Percentiles rank a stretch among this genome's conserved stretches.
These are phyloP conservation scores for Chlorops oryzae DNA, from an alignment of 1,140 invertebrate genomes.

Conservation along the genomic window DNA sequence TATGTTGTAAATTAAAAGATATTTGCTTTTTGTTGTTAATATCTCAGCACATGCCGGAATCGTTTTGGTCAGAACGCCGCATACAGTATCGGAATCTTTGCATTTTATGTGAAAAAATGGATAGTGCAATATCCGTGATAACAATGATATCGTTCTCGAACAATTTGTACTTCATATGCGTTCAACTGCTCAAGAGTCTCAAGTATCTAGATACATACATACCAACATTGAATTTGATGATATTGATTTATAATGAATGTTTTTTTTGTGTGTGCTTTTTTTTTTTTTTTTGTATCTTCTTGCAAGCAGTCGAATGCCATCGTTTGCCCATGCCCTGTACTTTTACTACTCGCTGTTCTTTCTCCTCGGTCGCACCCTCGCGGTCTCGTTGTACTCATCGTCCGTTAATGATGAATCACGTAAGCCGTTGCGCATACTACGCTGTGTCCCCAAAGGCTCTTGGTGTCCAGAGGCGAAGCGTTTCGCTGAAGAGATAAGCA, in stretches of 20 bases:
- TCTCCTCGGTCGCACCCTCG: slow-evolving; percentile 54
- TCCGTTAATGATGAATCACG: slow-evolving; percentile 59
- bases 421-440: slow-evolving; percentile 53
- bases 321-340: slow-evolving; percentile 49
- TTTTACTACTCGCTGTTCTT: slow-evolving; percentile 62
- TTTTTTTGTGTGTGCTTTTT: background rate
- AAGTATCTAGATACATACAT: slow-evolving; percentile 35
- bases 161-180: slow-evolving; percentile 45
- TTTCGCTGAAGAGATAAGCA: slow-evolving; percentile 54
- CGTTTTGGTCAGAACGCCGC: slow-evolving; percentile 36
- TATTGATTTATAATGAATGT: background rate
- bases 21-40: background rate
- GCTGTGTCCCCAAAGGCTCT: slow-evolving; percentile 53
- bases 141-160: slow-evolving; percentile 45
- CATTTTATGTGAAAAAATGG: slow-evolving; percentile 34
- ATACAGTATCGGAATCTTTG: slow-evolving; percentile 43
- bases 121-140: slow-evolving; percentile 40
- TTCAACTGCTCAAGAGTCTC: slow-evolving; percentile 36
- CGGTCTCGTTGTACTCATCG: slow-evolving; percentile 57
- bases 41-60: slow-evolving; percentile 30
- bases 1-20: too few relatives aligned
- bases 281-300: slow-evolving; percentile 2
- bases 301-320: slow-evolving; percentile 43
- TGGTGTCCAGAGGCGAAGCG: slow-evolving; percentile 57
- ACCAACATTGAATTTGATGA: background rate